phyloP scores from a whole-genome alignment of 2,888 invertebrate genomes.

The Diarsia mendica region DNA sequence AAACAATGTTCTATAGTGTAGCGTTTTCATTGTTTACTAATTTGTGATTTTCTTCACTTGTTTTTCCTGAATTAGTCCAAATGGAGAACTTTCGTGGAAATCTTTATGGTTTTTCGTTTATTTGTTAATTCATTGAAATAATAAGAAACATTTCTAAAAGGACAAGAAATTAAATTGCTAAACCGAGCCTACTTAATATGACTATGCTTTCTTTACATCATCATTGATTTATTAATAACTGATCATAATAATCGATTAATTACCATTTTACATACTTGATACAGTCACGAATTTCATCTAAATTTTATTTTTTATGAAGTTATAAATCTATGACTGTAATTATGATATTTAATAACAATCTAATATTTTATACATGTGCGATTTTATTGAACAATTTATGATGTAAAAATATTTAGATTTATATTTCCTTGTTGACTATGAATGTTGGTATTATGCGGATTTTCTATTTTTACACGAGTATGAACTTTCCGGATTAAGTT shows the following conservation, averaged over 20 bases:
- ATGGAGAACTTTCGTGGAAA: background rate
- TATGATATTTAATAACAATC: constrained; percentile 29
- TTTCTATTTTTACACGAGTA: constrained; percentile 1
- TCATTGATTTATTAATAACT: constrained; percentile 1
- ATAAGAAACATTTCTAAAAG: background rate
- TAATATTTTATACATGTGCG: constrained; percentile 22
- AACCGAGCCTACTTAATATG: background rate
- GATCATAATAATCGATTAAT: constrained; percentile 19
- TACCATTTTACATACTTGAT: constrained; percentile 27
- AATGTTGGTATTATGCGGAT: constrained; percentile 22
- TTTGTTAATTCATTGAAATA: background rate
- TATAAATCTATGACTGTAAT: constrained; percentile 41
- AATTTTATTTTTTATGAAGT: constrained; percentile 16
- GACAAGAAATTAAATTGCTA: background rate
- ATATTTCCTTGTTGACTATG: constrained; percentile 51
- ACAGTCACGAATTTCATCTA: constrained; percentile 51
- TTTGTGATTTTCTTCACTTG: constrained; percentile 28
- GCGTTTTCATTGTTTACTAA: constrained; percentile 25
- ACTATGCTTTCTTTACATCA: constrained; percentile 23
- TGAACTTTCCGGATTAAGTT: constrained; percentile 11
- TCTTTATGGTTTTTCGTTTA: background rate
- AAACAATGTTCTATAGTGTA: constrained; percentile 34
- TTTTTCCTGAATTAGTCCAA: constrained; percentile 17
- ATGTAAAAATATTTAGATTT: constrained; percentile 23
- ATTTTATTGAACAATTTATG: constrained; percentile 24